phyloP scores from a whole-genome alignment of 2,113 vertebrate species.

The Electrona antarctica region DNA sequence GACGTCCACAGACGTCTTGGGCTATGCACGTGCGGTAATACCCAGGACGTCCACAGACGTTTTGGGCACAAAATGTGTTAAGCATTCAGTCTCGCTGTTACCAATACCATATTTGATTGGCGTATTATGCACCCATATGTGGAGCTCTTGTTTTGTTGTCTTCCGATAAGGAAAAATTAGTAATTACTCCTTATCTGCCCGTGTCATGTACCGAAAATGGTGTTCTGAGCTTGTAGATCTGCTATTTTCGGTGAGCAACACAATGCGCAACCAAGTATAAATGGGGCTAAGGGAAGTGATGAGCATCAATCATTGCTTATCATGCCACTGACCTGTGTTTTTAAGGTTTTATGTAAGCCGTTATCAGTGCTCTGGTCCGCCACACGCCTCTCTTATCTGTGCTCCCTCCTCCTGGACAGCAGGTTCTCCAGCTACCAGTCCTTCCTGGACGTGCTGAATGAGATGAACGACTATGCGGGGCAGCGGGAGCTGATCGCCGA shows the following conservation, averaged over 20 bases:
- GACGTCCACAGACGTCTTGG: no score
- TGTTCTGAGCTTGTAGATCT: not conserved
- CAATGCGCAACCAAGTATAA: conserved; percentile 1
- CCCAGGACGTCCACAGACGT: no score
- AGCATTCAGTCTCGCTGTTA: no score
- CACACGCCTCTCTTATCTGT: conserved; percentile 13
- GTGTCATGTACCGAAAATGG: no score
- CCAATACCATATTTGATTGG: no score
- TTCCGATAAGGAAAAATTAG: not conserved
- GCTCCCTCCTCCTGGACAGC: conserved; percentile 27
- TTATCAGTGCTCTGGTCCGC: conserved; percentile 43
- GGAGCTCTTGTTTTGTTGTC: not conserved
- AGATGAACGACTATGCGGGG: conserved; percentile 89
- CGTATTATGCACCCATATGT: no score
- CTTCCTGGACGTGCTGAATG: conserved; percentile 86
- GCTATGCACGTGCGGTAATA: no score
- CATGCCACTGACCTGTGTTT: conserved; percentile 24
- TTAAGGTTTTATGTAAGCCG: conserved; percentile 16
- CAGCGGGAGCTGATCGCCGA: conserved; percentile 90
- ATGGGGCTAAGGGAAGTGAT: conserved; percentile 55
- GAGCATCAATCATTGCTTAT: conserved; percentile 34
- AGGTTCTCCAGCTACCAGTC: conserved; percentile 88
- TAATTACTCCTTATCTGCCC: no score
- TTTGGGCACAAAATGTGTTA: no score
- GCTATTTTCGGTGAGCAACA: not conserved